A percentile compares a stretch with the other conserved stretches of the same genome.
These are phyloP conservation scores for Papilio polyxenes DNA, from an alignment of 1,140 invertebrate genomes.

Conservation along the genomic window DNA sequence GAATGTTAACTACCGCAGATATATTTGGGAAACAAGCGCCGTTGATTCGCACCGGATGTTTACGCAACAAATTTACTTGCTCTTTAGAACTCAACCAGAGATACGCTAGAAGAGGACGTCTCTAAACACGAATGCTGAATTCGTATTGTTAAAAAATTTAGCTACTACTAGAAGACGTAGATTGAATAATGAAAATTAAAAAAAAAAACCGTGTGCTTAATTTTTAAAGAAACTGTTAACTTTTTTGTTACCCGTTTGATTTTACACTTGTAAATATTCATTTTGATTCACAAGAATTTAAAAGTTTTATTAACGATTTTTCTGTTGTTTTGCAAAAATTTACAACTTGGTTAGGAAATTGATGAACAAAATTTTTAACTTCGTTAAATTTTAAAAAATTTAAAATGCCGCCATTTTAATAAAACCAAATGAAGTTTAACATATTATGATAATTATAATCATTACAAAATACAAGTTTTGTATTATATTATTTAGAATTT, in stretches of 20 bases:
- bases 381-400: background rate
- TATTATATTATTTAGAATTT: slow-evolving; percentile 14
- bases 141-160: background rate
- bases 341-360: background rate
- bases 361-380: background rate
- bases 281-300: background rate
- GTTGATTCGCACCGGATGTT: slow-evolving; percentile 26
- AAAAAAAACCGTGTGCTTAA: background rate
- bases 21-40: slow-evolving; percentile 25
- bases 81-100: slow-evolving; percentile 23
- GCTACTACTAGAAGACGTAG: background rate
- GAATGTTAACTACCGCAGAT: slow-evolving; percentile 41
- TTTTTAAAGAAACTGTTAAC: background rate
- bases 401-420: background rate
- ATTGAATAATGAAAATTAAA: slow-evolving; percentile 2
- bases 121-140: background rate
- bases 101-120: background rate
- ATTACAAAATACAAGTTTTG: background rate
- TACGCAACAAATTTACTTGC: slow-evolving; percentile 25
- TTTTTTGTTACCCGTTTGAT: background rate
- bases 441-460: background rate
- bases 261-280: background rate
- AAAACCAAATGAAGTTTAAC: background rate
- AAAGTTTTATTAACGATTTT: background rate
- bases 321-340: background rate